A percentile compares a stretch with the other conserved stretches of the same genome.
These are phyloP conservation scores for Scrobipalpa atriplicella DNA, from an alignment of 2,888 invertebrate genomes.

Conservation along the genomic window DNA sequence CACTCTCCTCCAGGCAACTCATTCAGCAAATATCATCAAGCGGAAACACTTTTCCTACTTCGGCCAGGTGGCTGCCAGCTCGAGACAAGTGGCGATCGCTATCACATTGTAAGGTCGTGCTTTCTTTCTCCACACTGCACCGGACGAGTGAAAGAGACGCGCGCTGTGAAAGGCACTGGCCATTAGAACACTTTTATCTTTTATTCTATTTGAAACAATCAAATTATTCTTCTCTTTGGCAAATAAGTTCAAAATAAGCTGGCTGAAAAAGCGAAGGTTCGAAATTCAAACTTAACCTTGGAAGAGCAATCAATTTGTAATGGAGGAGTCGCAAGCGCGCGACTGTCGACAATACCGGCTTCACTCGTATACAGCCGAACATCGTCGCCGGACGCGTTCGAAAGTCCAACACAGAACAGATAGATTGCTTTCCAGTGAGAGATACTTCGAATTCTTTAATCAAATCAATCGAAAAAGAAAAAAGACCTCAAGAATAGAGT, in stretches of 20 bases:
- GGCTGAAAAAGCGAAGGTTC: neutral
- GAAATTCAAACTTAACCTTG: slow-evolving; percentile 27
- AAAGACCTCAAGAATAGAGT: neutral
- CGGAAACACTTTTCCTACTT: slow-evolving; percentile 26
- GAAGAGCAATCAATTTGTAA: slow-evolving; percentile 33
- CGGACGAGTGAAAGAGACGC: slow-evolving; percentile 31
- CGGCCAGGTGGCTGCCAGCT: neutral
- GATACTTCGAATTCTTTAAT: slow-evolving; percentile 40
- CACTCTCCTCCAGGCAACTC: neutral
- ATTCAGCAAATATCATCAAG: neutral
- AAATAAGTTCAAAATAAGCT: neutral
- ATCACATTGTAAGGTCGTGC: slow-evolving; percentile 26
- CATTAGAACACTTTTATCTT: slow-evolving; percentile 9
- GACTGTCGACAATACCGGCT: slow-evolving; percentile 49
- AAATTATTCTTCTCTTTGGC: neutral
- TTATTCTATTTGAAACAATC: neutral
- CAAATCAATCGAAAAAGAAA: slow-evolving; percentile 19
- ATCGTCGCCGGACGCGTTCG: slow-evolving; percentile 69
- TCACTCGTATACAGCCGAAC: slow-evolving; percentile 64
- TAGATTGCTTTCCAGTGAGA: slow-evolving; percentile 67
- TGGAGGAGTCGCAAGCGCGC: slow-evolving; percentile 46
- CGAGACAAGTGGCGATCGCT: slow-evolving; percentile 25
- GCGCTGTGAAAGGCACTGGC: slow-evolving; percentile 29
- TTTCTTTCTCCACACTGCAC: slow-evolving; percentile 27
- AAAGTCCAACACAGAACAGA: slow-evolving; percentile 62